Evolutionary conservation across 2,797 vertebrate species (phyloP).

Genomic region (Aulostomus chinensis): DNA sequence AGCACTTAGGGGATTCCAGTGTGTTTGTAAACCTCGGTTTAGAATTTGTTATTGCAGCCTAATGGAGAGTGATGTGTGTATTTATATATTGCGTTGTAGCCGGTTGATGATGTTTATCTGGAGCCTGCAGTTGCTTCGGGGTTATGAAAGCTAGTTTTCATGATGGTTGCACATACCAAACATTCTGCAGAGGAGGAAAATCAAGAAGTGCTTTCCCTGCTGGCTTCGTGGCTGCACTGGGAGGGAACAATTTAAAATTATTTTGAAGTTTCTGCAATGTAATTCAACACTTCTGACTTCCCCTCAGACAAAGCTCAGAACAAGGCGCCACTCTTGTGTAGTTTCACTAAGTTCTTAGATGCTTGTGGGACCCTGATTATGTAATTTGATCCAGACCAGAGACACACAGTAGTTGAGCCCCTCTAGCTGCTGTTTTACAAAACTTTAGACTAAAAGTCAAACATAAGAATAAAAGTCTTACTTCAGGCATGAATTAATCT

Average conservation of each 20-base stretch:
- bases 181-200: slow-evolving; percentile 32
- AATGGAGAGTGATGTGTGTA: slow-evolving; percentile 52
- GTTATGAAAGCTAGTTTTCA: slow-evolving; percentile 44
- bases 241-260: not conserved
- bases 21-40: slow-evolving; percentile 56
- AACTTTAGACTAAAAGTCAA: no score
- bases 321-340: no score
- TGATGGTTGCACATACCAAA: slow-evolving; percentile 42
- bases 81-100: slow-evolving; percentile 42
- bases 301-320: no score
- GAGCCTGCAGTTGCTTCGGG: slow-evolving; percentile 19
- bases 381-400: no score
- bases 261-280: not conserved
- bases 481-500: no score
- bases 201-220: slow-evolving; percentile 1
- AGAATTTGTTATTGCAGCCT: slow-evolving; percentile 56
- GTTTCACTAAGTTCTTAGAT: no score
- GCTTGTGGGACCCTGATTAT: no score
- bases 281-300: not conserved
- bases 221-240: not conserved
- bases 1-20: slow-evolving; percentile 7
- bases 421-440: no score
- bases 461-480: no score
- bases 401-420: no score
- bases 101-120: slow-evolving; percentile 38